Base-by-base conservation (phyloP, 2,797 vertebrate genomes). In the Ptychadena robeensis region DNA sequence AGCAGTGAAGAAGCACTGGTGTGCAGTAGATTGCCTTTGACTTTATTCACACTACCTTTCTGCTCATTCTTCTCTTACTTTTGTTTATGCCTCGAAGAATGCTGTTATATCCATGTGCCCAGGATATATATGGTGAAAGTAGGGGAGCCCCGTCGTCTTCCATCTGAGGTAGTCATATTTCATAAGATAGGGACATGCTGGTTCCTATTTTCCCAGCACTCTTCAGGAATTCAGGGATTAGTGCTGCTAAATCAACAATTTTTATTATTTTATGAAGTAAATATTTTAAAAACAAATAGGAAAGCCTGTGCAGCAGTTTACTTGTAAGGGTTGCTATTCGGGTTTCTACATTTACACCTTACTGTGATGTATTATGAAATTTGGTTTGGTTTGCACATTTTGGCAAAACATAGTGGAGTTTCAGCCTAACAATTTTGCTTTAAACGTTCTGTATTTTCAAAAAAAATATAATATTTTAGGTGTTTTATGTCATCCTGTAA, bases 211-310 rank as follows among this genome's bases (percentile, higher is more conserved):
- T 73, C 44, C 69, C 48, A 44, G 25, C 73, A 71, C 44, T 74
- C 37, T 85, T 85, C 83, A 85, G 83, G 83, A 78, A 85, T 85
- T 80, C 57, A 18, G 59, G 64, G 73, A n/a, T n/a, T 81, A 68
- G 88, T 90, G 89, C 90, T 91, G 90, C 89, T 90, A 90, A 87
- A 82, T 44, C 87, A 86, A 80, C 82, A 83, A 86, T 85, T 73
- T n/a, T n/a, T n/a, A n/a, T 0, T 84, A 35, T 87, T 88, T 61
- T 87, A 79, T 86, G 64, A 79, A 63, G 76, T 38, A 32, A 48
- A 84, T 11, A 9, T 75, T 53, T 84, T 59, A 64, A n/a, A 38
- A n/a, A n/a, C n/a, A 66, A 40, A 35, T 82, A 0, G 70, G 86
- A 86, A 67, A 86, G 61, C 0, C 0, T 70, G 74, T 10, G 66